Conservation (phyloP, 2,113 vertebrate genomes). For the Albula glossodonta region DNA sequence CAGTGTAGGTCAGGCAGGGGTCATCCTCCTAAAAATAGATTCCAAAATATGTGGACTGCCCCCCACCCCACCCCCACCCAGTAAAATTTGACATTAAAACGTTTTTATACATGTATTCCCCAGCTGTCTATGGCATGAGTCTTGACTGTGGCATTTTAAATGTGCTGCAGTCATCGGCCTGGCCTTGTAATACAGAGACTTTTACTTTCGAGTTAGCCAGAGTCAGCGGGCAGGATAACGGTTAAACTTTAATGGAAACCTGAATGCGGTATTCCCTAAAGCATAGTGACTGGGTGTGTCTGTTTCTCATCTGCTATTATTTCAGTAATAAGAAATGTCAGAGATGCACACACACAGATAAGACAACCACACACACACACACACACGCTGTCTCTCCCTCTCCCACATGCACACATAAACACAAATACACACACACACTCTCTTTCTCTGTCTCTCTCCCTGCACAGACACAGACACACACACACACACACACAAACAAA, state of each 20-base stretch:
- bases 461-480: too few relatives aligned
- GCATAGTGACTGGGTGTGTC: background rate
- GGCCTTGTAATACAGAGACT: too few relatives aligned
- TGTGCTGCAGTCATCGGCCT: background rate
- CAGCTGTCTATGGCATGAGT: background rate
- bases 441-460: too few relatives aligned
- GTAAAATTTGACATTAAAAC: background rate
- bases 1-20: background rate
- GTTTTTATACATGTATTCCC: background rate
- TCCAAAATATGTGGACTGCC: background rate
- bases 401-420: too few relatives aligned
- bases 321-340: background rate
- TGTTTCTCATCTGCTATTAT: background rate
- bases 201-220: too few relatives aligned
- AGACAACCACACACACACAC: too few relatives aligned
- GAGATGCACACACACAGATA: too few relatives aligned
- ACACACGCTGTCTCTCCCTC: background rate
- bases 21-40: background rate
- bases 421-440: too few relatives aligned
- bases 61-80: background rate
- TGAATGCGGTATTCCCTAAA: background rate
- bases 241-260: too few relatives aligned
- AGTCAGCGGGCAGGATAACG: too few relatives aligned
- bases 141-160: background rate
- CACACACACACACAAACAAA: too few relatives aligned